phyloP scores from a whole-genome alignment of 2,113 vertebrate species.

The Prinia subflava region DNA sequence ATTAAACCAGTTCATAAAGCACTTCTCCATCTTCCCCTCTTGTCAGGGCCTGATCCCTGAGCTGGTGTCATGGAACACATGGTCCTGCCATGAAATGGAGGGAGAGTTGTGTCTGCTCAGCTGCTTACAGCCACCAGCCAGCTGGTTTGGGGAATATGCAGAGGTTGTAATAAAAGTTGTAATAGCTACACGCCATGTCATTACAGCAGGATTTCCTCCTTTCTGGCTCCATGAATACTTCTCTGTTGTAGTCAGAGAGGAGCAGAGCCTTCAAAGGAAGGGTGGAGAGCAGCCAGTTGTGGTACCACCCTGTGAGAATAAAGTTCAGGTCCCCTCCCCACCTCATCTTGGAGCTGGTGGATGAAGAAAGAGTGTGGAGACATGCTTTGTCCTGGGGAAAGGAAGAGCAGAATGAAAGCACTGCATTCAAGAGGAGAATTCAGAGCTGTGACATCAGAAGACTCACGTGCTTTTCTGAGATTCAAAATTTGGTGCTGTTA shows the following conservation, averaged over 20 bases:
- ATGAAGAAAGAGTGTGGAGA: not conserved
- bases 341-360: not conserved
- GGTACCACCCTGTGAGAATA: not conserved
- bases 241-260: not conserved
- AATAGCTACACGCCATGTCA: too few relatives aligned
- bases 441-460: not conserved
- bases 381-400: not conserved
- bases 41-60: not conserved
- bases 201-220: not conserved
- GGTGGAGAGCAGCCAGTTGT: not conserved
- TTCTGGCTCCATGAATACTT: not conserved
- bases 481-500: not conserved
- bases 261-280: not conserved
- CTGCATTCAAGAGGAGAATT: not conserved
- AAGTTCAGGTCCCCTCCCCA: not conserved
- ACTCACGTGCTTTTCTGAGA: not conserved
- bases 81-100: not conserved
- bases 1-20: not conserved
- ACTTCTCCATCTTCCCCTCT: not conserved
- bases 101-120: not conserved
- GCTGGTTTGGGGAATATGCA: not conserved
- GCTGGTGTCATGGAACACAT: not conserved
- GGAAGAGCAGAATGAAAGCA: not conserved
- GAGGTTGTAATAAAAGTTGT: not conserved
- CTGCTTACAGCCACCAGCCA: not conserved